A percentile compares a stretch with the other conserved stretches of the same genome.
phyloP scores from a whole-genome alignment of 2,113 vertebrate species.

The Catharus fuscescens region DNA sequence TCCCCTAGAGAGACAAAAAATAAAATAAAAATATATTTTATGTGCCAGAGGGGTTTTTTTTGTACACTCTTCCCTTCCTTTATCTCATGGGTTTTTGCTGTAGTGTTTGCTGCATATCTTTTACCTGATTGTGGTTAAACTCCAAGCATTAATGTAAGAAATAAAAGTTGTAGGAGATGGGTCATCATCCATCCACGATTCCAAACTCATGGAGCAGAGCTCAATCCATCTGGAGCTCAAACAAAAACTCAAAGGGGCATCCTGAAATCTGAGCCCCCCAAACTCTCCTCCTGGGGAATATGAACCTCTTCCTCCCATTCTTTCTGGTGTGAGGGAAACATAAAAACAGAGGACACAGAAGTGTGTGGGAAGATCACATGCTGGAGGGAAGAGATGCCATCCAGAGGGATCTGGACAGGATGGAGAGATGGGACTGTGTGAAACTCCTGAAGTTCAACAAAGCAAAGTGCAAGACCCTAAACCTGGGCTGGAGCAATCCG shows the following conservation, averaged over 20 bases:
- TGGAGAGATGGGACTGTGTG: background rate
- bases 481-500: background rate
- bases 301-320: accelerated
- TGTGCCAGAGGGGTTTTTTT: background rate
- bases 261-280: background rate
- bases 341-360: background rate
- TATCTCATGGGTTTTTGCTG: background rate
- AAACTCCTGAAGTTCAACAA: background rate
- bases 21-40: background rate
- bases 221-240: accelerated
- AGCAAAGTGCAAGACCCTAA: background rate
- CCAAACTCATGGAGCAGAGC: background rate
- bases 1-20: background rate
- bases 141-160: background rate
- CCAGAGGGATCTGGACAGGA: background rate
- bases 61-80: background rate
- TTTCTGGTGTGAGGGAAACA: background rate
- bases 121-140: background rate
- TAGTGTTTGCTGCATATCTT: background rate
- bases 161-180: background rate
- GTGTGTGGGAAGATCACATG: accelerated
- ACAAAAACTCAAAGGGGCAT: background rate
- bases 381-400: too few species aligned
- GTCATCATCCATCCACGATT: accelerated
- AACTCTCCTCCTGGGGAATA: background rate